A percentile compares a stretch with the other conserved stretches of the same genome.
phyloP scores from a whole-genome alignment of 2,888 invertebrate genomes.

The Resseliella maxima region DNA sequence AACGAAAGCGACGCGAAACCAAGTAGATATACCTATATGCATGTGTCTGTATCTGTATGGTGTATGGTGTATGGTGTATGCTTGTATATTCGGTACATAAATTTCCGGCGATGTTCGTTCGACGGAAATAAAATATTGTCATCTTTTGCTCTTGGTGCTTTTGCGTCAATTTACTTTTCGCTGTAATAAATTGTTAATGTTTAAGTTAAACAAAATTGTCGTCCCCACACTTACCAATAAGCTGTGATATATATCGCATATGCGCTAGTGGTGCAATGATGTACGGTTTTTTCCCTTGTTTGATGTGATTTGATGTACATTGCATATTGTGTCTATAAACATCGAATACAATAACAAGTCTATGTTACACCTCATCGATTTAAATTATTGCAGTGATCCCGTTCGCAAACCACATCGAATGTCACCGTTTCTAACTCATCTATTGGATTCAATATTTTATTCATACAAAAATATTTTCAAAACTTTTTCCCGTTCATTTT shows the following conservation, averaged over 20 bases:
- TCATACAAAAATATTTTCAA: not conserved
- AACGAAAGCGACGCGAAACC: not conserved
- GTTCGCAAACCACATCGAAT: not conserved
- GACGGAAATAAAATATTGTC: slow-evolving; percentile 40
- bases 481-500: not conserved
- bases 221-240: not conserved
- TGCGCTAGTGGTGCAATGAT: not conserved
- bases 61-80: no score
- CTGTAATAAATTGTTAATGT: slow-evolving; percentile 51
- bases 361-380: slow-evolving; percentile 34
- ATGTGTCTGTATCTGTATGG: no score
- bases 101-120: slow-evolving; percentile 21
- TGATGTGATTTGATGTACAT: not conserved
- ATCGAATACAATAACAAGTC: not conserved
- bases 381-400: slow-evolving; percentile 20
- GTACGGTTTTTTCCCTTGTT: not conserved
- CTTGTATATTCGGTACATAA: slow-evolving; percentile 1
- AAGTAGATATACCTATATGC: not conserved
- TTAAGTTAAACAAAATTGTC: slow-evolving; percentile 51
- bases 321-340: not conserved
- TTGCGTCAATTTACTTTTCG: slow-evolving; percentile 41
- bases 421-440: not conserved
- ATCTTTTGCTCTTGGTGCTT: slow-evolving; percentile 9
- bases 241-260: slow-evolving; percentile 9
- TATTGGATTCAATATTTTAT: not conserved